Conservation (phyloP, 2,888 invertebrate species). For the Esperia sulphurella region DNA sequence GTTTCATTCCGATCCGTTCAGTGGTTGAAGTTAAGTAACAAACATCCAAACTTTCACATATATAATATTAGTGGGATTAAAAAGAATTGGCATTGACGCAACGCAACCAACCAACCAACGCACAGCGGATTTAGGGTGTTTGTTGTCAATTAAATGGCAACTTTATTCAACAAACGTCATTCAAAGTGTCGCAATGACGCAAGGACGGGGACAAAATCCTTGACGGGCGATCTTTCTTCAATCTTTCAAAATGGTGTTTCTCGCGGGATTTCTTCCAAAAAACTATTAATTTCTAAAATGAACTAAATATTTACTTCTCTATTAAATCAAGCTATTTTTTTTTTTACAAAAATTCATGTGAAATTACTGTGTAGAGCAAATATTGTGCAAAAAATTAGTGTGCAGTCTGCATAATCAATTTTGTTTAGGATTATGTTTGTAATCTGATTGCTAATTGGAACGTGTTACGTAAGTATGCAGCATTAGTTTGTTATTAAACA, state of each 20-base stretch:
- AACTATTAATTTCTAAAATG: slow-evolving; percentile 56
- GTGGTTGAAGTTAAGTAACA: no score
- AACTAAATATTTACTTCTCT: slow-evolving; percentile 27
- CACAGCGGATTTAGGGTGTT: not conserved
- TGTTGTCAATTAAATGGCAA: slow-evolving; percentile 12
- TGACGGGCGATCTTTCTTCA: slow-evolving; percentile 60
- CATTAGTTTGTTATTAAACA: slow-evolving; percentile 56
- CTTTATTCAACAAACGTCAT: slow-evolving; percentile 38
- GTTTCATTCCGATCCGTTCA: no score
- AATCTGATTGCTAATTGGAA: slow-evolving; percentile 60
- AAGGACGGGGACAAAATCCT: slow-evolving; percentile 69
- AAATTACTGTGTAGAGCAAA: no score
- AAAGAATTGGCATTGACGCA: no score
- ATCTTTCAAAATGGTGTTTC: slow-evolving; percentile 75
- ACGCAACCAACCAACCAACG: no score
- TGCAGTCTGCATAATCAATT: slow-evolving; percentile 47
- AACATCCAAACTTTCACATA: no score
- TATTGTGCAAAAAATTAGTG: slow-evolving; percentile 22
- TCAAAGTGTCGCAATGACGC: slow-evolving; percentile 38
- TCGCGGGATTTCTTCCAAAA: slow-evolving; percentile 65
- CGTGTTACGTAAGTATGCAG: slow-evolving; percentile 70
- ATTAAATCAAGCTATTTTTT: not conserved
- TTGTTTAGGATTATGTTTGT: slow-evolving; percentile 57
- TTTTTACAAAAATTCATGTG: slow-evolving; percentile 22
- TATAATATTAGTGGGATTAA: no score